phyloP scores from a whole-genome alignment of 2,888 invertebrate species.

The Spatulosminthurus flaviceps region DNA sequence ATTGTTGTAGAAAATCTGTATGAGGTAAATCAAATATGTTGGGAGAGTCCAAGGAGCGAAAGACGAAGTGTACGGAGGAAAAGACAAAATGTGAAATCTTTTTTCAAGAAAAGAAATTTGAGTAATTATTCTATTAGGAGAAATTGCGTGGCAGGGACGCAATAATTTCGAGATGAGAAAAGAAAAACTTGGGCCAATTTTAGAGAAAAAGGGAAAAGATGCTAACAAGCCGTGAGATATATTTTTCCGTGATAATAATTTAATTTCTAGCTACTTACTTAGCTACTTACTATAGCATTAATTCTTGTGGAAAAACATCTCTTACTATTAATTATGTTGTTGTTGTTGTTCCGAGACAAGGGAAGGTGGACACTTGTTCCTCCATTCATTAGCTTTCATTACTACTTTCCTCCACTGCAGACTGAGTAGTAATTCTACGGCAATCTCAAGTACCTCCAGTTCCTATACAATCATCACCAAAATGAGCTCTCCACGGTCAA shows the following conservation, averaged over 20 bases:
- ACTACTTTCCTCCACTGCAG: no score
- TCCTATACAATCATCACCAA: no score
- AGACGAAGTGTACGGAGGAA: not conserved
- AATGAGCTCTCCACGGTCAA: no score
- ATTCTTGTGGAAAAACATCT: not conserved
- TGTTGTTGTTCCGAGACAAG: no score
- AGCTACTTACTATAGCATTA: not conserved
- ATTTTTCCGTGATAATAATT: not conserved
- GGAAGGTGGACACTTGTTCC: no score
- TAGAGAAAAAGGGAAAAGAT: not conserved
- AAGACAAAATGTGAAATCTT: conserved; percentile 11
- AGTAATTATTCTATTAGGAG: no score
- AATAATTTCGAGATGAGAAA: not conserved
- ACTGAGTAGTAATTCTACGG: no score
- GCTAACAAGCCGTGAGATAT: conserved; percentile 6
- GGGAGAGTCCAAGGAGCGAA: no score
- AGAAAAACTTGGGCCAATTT: not conserved
- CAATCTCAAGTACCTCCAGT: no score
- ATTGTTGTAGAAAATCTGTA: no score
- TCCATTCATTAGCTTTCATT: not conserved
- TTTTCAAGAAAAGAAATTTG: not conserved
- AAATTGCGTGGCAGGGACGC: no score
- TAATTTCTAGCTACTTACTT: not conserved
- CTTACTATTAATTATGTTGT: not conserved
- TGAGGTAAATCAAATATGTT: no score